phyloP scores from a whole-genome alignment of 1,140 invertebrate genomes.

The Brachionus rubens region DNA sequence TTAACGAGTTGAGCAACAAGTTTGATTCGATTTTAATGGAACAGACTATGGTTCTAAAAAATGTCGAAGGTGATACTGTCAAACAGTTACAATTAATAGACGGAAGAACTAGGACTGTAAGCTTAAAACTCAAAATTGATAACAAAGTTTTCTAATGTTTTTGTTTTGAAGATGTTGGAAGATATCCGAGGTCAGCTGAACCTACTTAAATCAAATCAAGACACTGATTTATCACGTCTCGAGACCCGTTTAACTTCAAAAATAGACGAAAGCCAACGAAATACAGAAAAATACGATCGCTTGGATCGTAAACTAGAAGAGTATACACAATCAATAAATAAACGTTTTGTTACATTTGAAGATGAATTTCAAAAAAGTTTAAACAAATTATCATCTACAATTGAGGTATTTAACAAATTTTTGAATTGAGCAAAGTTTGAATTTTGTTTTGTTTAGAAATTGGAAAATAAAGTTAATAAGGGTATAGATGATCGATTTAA shows the following conservation, averaged over 20 bases:
- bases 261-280: conserved; percentile 30
- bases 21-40: conserved; percentile 44
- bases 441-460: conserved; percentile 8
- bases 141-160: background rate
- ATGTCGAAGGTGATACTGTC: conserved; percentile 45
- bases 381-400: conserved; percentile 39
- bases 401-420: conserved; percentile 9
- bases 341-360: conserved; percentile 42
- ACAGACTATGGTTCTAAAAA: conserved; percentile 46
- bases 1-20: conserved; percentile 32
- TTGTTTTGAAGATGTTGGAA: conserved; percentile 23
- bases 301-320: conserved; percentile 40
- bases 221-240: conserved; percentile 16
- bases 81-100: conserved; percentile 45
- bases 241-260: conserved; percentile 14
- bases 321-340: conserved; percentile 39
- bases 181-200: conserved; percentile 29
- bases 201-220: conserved; percentile 13
- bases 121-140: background rate
- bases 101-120: conserved; percentile 38
- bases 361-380: conserved; percentile 35
- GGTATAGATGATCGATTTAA: conserved; percentile 38
- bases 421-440: background rate
- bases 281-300: conserved; percentile 39
- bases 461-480: conserved; percentile 33